Evolutionary conservation across 2,113 vertebrate genomes (phyloP), one percentile per base, ranked within the genome.

Genomic region (Bubalus kerabau): DNA sequence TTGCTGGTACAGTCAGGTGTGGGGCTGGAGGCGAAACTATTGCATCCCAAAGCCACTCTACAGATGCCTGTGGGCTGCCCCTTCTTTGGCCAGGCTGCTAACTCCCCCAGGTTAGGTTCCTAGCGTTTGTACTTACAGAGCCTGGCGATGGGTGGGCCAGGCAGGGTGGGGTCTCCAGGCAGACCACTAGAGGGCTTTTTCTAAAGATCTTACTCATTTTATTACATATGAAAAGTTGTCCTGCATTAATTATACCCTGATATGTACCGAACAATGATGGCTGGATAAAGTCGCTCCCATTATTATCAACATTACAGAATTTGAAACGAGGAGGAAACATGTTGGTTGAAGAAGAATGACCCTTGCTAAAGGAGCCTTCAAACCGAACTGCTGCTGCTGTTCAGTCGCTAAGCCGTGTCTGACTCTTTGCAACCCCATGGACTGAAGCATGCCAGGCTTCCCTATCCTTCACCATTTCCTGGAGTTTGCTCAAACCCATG

Each of bases 91-190:
- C 10, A 3, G 4, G 1, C n/a, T 67, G 7, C 28, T 26, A 23
- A 7, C n/a, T 60, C 46, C 71, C 43, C 64, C 14, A 11, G 32
- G 54, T 48, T 1, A 21, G 71, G 24, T 19, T 24, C 9, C 36
- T 6, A 16, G 60, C 8, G 6, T 36, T 9, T 36, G 26, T 24
- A 54, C 13, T 6, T 6, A 9, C 52, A 30, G 78, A 50, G 48
- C 19, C 26, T 1, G 11, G 67, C 10, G 8, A 0, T 5, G n/a
- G 48, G 10, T 26, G 40, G 46, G 6, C 17, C 26, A 1, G n/a
- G 26, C 50, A 59, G 52, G 23, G 50, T 46, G 10, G 30, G 40
- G 40, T 24, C 81, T 71, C 76, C 0, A 50, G 23, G 71, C 6
- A 40, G 71, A 76, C 11, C 71, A 26, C 71, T 13, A 76, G 71